Evolutionary conservation across 1,140 invertebrate species (phyloP).

Genomic region (Gryon sp.): DNA sequence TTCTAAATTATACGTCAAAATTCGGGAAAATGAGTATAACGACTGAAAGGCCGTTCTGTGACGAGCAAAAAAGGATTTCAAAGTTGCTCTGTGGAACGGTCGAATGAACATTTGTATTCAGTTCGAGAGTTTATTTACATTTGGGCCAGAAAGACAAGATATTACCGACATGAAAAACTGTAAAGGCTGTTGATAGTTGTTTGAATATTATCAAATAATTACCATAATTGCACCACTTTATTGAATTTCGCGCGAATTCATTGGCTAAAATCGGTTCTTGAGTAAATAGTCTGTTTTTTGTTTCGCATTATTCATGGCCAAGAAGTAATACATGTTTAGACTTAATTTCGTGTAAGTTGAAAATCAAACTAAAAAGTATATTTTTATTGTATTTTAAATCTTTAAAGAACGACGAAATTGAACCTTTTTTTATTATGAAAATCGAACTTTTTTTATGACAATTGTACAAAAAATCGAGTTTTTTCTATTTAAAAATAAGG

Average conservation of each 20-base stretch:
- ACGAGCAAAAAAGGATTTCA: constrained; percentile 5
- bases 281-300: too few species aligned
- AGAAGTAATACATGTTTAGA: too few species aligned
- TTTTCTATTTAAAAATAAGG: too few species aligned
- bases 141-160: constrained; percentile 31
- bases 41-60: neutral
- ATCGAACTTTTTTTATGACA: too few species aligned
- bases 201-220: constrained; percentile 43
- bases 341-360: too few species aligned
- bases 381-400: too few species aligned
- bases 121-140: constrained; percentile 47
- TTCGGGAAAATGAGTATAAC: neutral
- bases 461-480: too few species aligned
- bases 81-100: neutral
- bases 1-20: constrained; percentile 8
- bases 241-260: neutral
- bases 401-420: too few species aligned
- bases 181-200: constrained; percentile 4
- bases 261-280: neutral
- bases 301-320: too few species aligned
- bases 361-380: too few species aligned
- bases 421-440: too few species aligned
- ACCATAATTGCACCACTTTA: constrained; percentile 18
- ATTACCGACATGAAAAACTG: constrained; percentile 17
- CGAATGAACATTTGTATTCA: constrained; percentile 45